These are phyloP conservation scores for Natrix natrix DNA, from an alignment of 2,797 vertebrate genomes.

Conservation along the genomic window DNA sequence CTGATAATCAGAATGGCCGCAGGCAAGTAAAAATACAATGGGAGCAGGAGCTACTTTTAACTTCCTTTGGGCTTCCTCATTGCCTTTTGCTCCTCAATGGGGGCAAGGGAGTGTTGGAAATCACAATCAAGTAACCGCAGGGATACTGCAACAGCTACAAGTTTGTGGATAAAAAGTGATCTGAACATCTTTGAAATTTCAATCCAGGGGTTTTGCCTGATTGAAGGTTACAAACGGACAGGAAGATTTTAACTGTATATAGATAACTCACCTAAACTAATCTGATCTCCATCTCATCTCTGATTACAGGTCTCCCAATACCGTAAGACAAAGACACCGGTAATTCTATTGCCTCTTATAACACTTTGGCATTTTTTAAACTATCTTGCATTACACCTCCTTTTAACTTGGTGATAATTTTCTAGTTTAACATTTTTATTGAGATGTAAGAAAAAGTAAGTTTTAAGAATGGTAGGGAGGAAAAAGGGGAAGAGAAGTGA, in stretches of 20 bases:
- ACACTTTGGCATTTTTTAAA: neutral
- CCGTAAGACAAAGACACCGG: neutral
- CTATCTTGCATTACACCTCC: neutral
- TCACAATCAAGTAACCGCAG: neutral
- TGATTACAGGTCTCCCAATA: neutral
- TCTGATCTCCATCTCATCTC: neutral
- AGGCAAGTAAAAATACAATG: neutral
- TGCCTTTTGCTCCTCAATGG: neutral
- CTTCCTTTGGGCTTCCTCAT: neutral
- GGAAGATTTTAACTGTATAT: neutral
- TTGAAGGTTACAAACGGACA: neutral
- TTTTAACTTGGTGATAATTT: neutral
- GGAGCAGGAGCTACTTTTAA: neutral
- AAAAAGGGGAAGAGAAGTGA: no score
- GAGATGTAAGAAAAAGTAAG: no score
- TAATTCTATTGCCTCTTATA: neutral
- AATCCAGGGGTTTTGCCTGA: neutral
- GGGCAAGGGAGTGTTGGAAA: neutral
- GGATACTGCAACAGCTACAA: neutral
- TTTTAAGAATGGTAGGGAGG: no score
- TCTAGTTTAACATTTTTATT: no score
- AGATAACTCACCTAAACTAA: neutral
- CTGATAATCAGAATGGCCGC: neutral
- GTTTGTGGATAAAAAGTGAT: neutral
- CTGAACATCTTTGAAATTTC: neutral